Conservation (phyloP, 2,888 invertebrate genomes). For the Agrypnus murinus region DNA sequence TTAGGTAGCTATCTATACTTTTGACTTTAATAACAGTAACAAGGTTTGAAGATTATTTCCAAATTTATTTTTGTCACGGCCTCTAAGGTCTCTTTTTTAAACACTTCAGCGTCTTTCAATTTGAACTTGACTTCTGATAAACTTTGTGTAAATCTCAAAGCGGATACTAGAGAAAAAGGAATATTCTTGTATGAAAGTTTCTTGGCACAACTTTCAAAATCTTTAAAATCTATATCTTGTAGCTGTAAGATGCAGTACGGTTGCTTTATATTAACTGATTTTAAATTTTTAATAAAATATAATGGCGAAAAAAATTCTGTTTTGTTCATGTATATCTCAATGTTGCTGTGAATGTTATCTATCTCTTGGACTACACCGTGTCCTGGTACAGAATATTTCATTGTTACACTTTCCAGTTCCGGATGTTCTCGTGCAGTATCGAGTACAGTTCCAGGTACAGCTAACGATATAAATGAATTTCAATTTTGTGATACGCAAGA, state of each 20-base stretch:
- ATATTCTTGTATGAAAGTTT: neutral
- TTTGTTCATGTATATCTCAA: neutral
- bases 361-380: too few species aligned
- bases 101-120: too few species aligned
- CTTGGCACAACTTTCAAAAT: neutral
- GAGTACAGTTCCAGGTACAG: too few species aligned
- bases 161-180: neutral
- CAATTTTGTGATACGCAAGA: neutral
- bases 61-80: too few species aligned
- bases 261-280: neutral
- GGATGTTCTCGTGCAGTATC: too few species aligned
- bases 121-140: neutral
- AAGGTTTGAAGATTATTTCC: too few species aligned
- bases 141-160: neutral
- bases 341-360: constrained; percentile 1
- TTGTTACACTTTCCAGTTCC: too few species aligned
- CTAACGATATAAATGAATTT: too few species aligned
- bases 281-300: constrained; percentile 3
- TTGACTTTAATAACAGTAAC: too few species aligned
- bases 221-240: constrained; percentile 3
- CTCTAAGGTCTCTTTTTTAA: too few species aligned
- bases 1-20: too few species aligned
- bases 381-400: too few species aligned
- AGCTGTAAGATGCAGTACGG: neutral
- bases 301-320: neutral